Conservation (phyloP, 2,113 vertebrate species). For the Actenoides hombroni region DNA sequence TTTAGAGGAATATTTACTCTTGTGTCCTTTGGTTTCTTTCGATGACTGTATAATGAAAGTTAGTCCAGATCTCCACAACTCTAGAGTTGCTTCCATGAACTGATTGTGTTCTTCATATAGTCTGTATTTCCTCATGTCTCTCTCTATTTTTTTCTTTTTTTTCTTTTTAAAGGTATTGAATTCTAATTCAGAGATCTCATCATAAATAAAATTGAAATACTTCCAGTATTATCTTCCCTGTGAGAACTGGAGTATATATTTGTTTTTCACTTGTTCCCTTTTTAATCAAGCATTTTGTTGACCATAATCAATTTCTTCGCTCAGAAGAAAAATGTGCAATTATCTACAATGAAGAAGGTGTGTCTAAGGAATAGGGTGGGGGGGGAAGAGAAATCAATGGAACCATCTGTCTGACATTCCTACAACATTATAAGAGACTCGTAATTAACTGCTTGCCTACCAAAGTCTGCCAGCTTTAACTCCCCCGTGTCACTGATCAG, state of each 20-base stretch:
- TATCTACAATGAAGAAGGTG: slow-evolving; percentile 66
- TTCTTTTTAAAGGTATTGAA: not conserved
- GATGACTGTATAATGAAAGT: not conserved
- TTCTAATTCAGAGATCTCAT: not conserved
- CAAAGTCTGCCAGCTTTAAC: slow-evolving; percentile 97
- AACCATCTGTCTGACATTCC: slow-evolving; percentile 76
- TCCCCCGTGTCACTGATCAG: slow-evolving; percentile 96
- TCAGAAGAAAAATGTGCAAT: slow-evolving; percentile 57
- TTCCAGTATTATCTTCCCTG: not conserved
- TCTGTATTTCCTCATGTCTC: not conserved
- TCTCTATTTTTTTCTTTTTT: not conserved
- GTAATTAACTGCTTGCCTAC: slow-evolving; percentile 85
- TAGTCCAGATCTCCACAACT: not conserved
- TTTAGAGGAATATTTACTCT: not conserved
- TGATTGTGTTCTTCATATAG: not conserved
- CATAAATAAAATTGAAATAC: not conserved
- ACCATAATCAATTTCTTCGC: slow-evolving; percentile 55
- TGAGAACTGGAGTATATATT: not conserved
- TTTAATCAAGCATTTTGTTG: slow-evolving; percentile 61
- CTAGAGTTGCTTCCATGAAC: not conserved
- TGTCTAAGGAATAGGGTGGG: slow-evolving; percentile 63
- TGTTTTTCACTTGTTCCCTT: slow-evolving; percentile 28
- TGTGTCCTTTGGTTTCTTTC: not conserved
- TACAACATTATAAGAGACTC: slow-evolving; percentile 74
- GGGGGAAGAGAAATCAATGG: slow-evolving; percentile 59